A percentile compares a stretch with the other conserved stretches of the same genome.
phyloP scores from a whole-genome alignment of 1,140 invertebrate genomes.

The Danaus plexippus region DNA sequence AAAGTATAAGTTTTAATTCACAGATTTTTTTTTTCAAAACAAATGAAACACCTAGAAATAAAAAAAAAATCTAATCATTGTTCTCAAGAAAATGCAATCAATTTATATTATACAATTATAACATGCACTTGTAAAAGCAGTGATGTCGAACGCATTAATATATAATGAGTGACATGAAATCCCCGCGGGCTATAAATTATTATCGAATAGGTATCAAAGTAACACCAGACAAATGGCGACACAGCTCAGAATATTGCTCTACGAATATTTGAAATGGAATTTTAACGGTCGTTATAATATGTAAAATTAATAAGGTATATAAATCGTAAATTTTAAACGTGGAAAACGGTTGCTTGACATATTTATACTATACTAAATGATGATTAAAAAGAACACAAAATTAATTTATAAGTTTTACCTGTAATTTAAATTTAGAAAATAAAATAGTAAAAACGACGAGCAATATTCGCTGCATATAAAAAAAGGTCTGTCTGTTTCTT shows the following conservation, averaged over 20 bases:
- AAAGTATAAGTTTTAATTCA: no score
- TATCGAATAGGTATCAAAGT: slow-evolving; percentile 33
- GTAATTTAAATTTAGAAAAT: no score
- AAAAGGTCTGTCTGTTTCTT: slow-evolving; percentile 16
- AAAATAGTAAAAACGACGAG: no score
- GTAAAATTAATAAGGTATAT: no score
- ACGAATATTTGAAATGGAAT: slow-evolving; percentile 5
- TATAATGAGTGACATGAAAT: slow-evolving; percentile 22
- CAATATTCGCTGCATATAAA: no score
- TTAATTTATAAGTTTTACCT: no score
- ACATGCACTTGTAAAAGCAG: slow-evolving; percentile 4
- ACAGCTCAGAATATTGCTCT: slow-evolving; percentile 6
- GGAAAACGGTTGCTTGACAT: no score
- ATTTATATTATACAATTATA: no score
- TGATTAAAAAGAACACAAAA: no score
- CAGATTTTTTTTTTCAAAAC: no score
- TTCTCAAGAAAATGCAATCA: slow-evolving; percentile 15
- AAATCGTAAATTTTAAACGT: no score
- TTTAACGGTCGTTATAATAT: background rate
- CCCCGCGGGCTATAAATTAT: slow-evolving; percentile 42
- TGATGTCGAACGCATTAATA: slow-evolving; percentile 19
- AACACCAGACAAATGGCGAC: slow-evolving; percentile 38
- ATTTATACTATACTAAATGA: no score
- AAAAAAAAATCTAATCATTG: slow-evolving; percentile 4
- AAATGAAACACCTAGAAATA: background rate